A percentile compares a stretch with the other conserved stretches of the same genome.
Evolutionary conservation across 1,140 invertebrate genomes (phyloP).

Genomic region (Lepidurus arcticus): DNA sequence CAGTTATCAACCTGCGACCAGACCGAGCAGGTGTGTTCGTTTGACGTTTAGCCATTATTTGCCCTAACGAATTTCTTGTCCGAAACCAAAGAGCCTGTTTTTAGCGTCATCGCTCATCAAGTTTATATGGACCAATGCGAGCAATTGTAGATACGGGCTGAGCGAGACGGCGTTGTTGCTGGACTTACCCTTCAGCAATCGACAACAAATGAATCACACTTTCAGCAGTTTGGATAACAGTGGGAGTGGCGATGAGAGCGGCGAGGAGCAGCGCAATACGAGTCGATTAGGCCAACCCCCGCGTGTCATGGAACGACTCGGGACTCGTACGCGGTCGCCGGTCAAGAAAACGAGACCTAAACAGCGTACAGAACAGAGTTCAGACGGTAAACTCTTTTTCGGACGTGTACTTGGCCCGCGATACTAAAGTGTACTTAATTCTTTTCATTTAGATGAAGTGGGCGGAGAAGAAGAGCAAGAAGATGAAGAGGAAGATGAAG

Average conservation of each 20-base stretch:
- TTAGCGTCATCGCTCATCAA: constrained; percentile 82
- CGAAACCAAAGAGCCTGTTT: constrained; percentile 63
- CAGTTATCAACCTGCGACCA: constrained; percentile 81
- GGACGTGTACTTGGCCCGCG: too few relatives aligned
- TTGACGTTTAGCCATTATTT: not conserved
- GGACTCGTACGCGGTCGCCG: constrained; percentile 31
- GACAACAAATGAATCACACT: constrained; percentile 40
- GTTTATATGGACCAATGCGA: constrained; percentile 76
- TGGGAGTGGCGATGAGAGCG: constrained; percentile 68
- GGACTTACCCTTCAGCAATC: constrained; percentile 40
- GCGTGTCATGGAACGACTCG: constrained; percentile 9
- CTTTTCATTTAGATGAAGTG: not conserved
- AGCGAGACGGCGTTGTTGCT: constrained; percentile 34
- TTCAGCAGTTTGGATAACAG: constrained; percentile 56
- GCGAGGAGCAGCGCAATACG: constrained; percentile 50
- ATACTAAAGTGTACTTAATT: too few relatives aligned
- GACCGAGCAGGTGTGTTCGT: constrained; percentile 67
- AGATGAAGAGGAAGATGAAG: constrained; percentile 39
- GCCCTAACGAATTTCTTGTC: constrained; percentile 33
- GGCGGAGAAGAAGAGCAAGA: not conserved
- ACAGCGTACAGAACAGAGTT: not conserved
- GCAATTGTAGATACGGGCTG: constrained; percentile 42
- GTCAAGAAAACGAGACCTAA: constrained; percentile 33
- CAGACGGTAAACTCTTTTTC: constrained; percentile 11
- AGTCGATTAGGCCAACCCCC: not conserved